Evolutionary conservation across 2,888 invertebrate genomes (phyloP), one percentile per base, ranked within the genome.

Genomic region (Hartigia nigra): DNA sequence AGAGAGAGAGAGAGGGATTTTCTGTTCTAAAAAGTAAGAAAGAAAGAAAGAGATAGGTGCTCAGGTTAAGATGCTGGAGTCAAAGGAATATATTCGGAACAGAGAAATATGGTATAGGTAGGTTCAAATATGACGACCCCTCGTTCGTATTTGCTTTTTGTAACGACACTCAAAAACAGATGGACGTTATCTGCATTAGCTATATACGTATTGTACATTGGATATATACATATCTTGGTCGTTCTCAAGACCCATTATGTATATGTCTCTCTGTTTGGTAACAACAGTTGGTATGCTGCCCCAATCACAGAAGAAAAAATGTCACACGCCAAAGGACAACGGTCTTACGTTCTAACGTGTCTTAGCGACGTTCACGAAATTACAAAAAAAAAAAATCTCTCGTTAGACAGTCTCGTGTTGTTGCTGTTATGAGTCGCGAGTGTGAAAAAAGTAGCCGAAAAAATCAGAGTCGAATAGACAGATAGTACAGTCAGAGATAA

Each of bases 221-320:
- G 35, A 72, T 78, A 77, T 82, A 72, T 79, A 76, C 80, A 79
- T 70, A 72, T 78, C 72, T 80, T 78, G 70, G 81, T 82, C 80
- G 78, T 78, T 75, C 77, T 83, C 79, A 81, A 82, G 81, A 83
- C 82, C 80, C 79, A 77, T 81, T 70, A 78, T 78, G 77, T 78
- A 79, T 79, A 81, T 83, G 83, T 80, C 79, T 83, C 94, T 91
- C 92, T 92, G 81, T 87, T 84, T 83, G 87, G 84, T 88, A 86
- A 88, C 85, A 87, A 90, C 88, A 89, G 87, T 93, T 55, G 94
- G 94, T 95, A 95, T 95, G 95, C 94, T 94, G 95, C 95, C 96
- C 96, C 96, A 95, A 95, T 95, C 96, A 96, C 95, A 96, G 95
- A 95, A 93, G 93, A 94, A 96, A 96, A 95, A 95, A 95, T 96